Conservation (phyloP, 1,140 invertebrate species). For the Subanguina moxae region DNA sequence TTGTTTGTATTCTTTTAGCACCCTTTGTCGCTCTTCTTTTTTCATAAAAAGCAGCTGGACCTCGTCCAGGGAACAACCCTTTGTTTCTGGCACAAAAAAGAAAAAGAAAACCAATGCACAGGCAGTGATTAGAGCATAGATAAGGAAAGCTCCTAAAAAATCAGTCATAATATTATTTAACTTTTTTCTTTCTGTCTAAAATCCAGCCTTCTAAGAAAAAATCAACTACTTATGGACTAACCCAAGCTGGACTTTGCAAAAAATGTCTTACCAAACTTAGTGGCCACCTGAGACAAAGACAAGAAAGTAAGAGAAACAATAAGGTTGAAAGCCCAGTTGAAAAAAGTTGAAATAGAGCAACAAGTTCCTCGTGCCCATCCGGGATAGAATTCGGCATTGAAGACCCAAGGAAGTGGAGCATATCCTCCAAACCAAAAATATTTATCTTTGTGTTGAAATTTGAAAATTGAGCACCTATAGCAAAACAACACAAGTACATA, state of each 20-base stretch:
- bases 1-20: conserved; percentile 5
- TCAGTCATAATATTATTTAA: too few relatives aligned
- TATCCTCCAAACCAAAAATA: conserved; percentile 61
- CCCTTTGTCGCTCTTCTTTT: conserved; percentile 23
- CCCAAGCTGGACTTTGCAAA: too few relatives aligned
- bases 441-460: neutral
- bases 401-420: conserved; percentile 69
- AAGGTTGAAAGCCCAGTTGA: conserved; percentile 67
- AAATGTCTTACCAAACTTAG: conserved; percentile 60
- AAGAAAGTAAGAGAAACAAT: conserved; percentile 69
- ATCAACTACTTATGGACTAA: too few relatives aligned
- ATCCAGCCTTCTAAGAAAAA: too few relatives aligned
- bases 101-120: conserved; percentile 74
- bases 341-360: conserved; percentile 65
- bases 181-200: too few relatives aligned
- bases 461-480: conserved; percentile 32
- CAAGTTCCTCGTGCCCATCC: conserved; percentile 67
- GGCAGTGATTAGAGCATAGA: conserved; percentile 67
- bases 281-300: conserved; percentile 59
- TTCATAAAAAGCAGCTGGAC: conserved; percentile 64
- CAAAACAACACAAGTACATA: conserved; percentile 48
- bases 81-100: conserved; percentile 81
- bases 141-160: conserved; percentile 61
- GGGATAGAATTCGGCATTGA: conserved; percentile 69
- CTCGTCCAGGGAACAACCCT: conserved; percentile 80